phyloP scores from a whole-genome alignment of 2,797 vertebrate species.

The Peromyscus melanophrys region DNA sequence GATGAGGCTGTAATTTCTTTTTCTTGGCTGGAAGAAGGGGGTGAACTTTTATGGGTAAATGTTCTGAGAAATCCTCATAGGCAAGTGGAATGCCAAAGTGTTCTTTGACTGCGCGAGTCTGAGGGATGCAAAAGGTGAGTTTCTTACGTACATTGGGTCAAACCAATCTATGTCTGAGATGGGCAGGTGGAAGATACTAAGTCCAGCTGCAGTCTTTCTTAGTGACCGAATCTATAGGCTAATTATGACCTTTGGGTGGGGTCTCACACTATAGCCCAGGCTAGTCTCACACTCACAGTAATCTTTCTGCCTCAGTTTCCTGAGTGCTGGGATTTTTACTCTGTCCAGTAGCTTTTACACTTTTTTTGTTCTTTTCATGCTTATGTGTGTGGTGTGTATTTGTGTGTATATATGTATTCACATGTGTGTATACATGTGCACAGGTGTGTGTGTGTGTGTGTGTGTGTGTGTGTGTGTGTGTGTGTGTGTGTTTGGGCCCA shows the following conservation, averaged over 20 bases:
- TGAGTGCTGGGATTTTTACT: not conserved
- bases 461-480: not conserved
- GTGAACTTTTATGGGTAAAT: constrained; percentile 62
- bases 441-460: not conserved
- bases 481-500: no score
- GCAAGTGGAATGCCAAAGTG: constrained; percentile 7
- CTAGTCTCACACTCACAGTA: not conserved
- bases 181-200: not conserved
- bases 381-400: not conserved
- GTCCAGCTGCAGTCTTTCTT: not conserved
- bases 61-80: constrained; percentile 26
- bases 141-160: not conserved
- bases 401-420: not conserved
- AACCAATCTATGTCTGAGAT: not conserved
- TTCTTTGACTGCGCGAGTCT: not conserved
- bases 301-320: not conserved
- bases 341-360: not conserved
- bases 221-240: not conserved
- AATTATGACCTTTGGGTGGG: not conserved
- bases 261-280: not conserved
- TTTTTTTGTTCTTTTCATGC: not conserved
- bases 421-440: not conserved
- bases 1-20: constrained; percentile 79
- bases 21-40: constrained; percentile 63
- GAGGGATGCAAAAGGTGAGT: not conserved